Evolutionary conservation across 2,797 vertebrate genomes (phyloP), one percentile per base, ranked within the genome.

Genomic region (Remorina albescens): DNA sequence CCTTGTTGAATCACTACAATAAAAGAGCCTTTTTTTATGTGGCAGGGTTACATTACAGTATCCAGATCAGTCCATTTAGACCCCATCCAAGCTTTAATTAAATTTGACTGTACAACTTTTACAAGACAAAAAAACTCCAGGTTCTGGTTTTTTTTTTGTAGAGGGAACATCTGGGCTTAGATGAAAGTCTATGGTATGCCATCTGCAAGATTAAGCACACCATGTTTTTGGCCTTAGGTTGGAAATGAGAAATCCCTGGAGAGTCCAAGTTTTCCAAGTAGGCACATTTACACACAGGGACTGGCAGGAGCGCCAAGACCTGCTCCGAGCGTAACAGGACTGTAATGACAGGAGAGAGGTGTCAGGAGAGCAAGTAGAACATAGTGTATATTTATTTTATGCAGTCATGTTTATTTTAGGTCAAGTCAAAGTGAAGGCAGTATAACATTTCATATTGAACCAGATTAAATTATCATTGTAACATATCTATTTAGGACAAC

Each of bases 91-190:
- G 18, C 12, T 68, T 47, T 42, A 62, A 51, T 26, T 56, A 71
- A 67, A 68, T 54, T 19, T 70, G 64, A 65, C 54, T 12, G 67
- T 50, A 60, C 60, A 23, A 32, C 47, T 59, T 78, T 36, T 3
- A 6, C 39, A 9, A 70, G 53, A 66, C 44, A 74, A 58, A 65
- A 50, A 28, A 70, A 54, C n/a, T 16, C 4, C 11, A 2, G 57
- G 21, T 80, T 80, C n/a, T n/a, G n/a, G n/a, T 88, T 74, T 76
- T 89, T 85, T 71, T 62, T 37, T 71, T 42, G 84, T 72, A n/a
- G n/a, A n/a, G 46, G 78, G 89, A 92, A 92, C 88, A 91, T 87
- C 60, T 57, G 91, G 93, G 74, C 91, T 90, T 86, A 83, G 83
- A 91, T 92, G 80, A 89, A 85, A 89, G 87, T 83, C 77, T 82